Base-by-base conservation (phyloP, 2,888 invertebrate species). In the Drosophila emarginata region DNA sequence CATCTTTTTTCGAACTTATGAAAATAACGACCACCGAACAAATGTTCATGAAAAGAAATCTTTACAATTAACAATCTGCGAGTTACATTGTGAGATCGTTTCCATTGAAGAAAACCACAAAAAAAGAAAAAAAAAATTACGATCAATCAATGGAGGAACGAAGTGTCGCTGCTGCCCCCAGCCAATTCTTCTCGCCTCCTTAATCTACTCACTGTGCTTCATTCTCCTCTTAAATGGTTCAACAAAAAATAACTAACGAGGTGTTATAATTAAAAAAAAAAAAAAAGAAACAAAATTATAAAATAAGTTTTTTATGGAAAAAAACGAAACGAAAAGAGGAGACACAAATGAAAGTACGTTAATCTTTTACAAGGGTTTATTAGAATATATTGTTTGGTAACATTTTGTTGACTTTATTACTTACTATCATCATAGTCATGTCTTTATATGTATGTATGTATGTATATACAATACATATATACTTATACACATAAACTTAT, bases 191-290 rank as follows among this genome's bases (percentile, higher is more conserved):
- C 18, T 36, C 37, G 32, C 21, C 45, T 23, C 51, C 52, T 14
- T 51, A 12, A 51, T 23, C 32, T 32, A 72, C 71, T 69, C 40
- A 45, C 21, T 45, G 18, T 45, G 18, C 45, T 45, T 69, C 40
- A 45, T 45, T 45, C 45, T 45, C 45, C 45, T 45, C 45, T 45
- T 80, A 87, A 87, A 84, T 84, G 83, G 65, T 76, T 67, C 65
- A 78, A 88, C 84, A 87, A 81, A 80, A 76, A 80, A 79, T 74
- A 74, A 82, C 88, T 88, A 89, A 89, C 89, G 88, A 89, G 88
- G 78, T 88, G 88, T 77, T 80, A 82, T 82, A 89, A 88, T 88
- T 85, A 80, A 79, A 78, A n/a, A 74, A 76, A 73, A 76, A 69
- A 77, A 70, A 11, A 32, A 32, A 9, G 78, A 74, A 76, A 78